Conservation (phyloP, 2,888 invertebrate species). For the Julus scanicus region DNA sequence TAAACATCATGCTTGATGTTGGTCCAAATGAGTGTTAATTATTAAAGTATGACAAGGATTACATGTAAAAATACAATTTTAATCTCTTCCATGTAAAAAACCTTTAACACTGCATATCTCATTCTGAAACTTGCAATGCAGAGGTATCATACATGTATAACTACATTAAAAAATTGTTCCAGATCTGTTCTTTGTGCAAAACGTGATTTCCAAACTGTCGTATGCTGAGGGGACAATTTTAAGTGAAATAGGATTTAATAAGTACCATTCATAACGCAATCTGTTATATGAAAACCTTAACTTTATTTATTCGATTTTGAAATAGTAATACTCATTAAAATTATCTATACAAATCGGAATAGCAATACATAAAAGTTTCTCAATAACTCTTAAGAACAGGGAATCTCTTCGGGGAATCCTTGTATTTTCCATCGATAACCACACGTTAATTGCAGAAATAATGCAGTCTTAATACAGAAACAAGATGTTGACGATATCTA, state of each 20-base stretch:
- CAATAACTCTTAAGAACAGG: not conserved
- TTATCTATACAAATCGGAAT: too few relatives aligned
- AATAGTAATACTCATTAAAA: not conserved
- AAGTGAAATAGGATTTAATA: too few relatives aligned
- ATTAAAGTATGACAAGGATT: not conserved
- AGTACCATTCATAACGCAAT: not conserved
- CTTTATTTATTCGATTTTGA: not conserved
- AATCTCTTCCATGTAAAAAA: not conserved
- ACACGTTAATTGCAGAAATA: not conserved
- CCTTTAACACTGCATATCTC: not conserved
- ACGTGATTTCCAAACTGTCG: too few relatives aligned
- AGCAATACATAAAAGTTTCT: too few relatives aligned
- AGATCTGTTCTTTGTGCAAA: too few relatives aligned
- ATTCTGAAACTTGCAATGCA: not conserved
- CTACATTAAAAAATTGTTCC: too few relatives aligned
- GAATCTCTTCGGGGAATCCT: not conserved
- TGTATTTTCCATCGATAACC: not conserved
- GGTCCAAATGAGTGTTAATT: not conserved
- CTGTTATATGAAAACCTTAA: not conserved
- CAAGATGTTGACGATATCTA: not conserved
- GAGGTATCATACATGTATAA: too few relatives aligned
- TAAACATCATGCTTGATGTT: not conserved
- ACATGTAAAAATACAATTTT: slow-evolving; percentile 15
- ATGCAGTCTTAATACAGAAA: not conserved
- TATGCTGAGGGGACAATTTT: too few relatives aligned